A percentile compares a stretch with the other conserved stretches of the same genome.
Evolutionary conservation across 2,113 vertebrate species (phyloP).

Genomic region (Pygathrix nemaeus): DNA sequence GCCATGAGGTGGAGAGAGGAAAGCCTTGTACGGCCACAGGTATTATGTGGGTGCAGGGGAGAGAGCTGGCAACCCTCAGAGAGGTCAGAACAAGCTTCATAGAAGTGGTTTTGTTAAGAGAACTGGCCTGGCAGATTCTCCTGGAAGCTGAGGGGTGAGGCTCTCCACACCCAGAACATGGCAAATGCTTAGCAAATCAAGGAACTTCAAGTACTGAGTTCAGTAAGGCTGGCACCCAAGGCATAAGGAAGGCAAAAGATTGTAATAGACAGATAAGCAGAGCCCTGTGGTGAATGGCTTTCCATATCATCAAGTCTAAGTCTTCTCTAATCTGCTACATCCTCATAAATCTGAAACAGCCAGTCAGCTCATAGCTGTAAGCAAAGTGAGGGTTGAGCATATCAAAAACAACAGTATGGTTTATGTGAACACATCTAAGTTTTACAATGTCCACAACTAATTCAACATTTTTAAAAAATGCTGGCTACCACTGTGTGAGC

Average conservation of each 20-base stretch:
- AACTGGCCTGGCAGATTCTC: not conserved
- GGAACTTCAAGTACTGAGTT: not conserved
- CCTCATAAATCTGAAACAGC: not conserved
- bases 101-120: not conserved
- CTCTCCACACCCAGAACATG: too few relatives aligned
- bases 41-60: not conserved
- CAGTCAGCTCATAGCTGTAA: not conserved
- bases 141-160: not conserved
- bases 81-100: not conserved
- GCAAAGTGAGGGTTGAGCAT: not conserved
- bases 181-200: not conserved
- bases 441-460: not conserved
- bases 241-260: not conserved
- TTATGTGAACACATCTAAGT: not conserved
- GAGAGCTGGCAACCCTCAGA: not conserved
- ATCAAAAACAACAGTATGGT: accelerated
- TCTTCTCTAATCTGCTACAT: not conserved
- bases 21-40: too few relatives aligned
- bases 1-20: not conserved
- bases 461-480: not conserved
- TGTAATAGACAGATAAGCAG: not conserved
- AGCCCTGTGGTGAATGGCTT: accelerated
- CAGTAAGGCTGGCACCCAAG: not conserved
- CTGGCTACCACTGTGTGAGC: not conserved
- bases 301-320: accelerated